Evolutionary conservation across 2,113 vertebrate genomes (phyloP), one percentile per base, ranked within the genome.

Genomic region (Salvelinus sp.): DNA sequence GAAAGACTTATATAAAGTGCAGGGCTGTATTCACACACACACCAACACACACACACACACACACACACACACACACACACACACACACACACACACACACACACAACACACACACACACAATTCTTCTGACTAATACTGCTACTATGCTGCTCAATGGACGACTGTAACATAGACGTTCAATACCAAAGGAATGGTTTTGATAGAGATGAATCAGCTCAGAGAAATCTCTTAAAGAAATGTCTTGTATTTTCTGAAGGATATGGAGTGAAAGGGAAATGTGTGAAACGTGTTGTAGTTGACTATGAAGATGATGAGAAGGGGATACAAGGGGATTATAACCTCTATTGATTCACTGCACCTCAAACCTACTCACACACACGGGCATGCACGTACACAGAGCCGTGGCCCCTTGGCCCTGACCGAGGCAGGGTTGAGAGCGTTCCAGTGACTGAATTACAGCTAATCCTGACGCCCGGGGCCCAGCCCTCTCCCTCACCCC

Each of bases 401-500:
- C 23, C 72, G 75, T 58, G 73, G 74, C 74, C 79, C 73, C 71
- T 62, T 30, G 48, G 73, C 57, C 77, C 58, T 1, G 27, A 69
- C 16, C 57, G 64, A 79, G 72, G 44, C 28, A 10, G 22, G 47
- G 63, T 25, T 70, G 72, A n/a, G 10, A 50, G 54, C 71, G 69
- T 76, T 62, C 75, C 79, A 73, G 72, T 72, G 71, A 73, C 64
- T 48, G 69, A 77, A 79, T 76, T 74, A 69, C 68, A 83, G 69
- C 74, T 66, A 69, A 76, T 76, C 69, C 66, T 4, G 58, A 50
- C 6, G 33, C 12, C 73, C 79, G 76, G 79, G 20, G 72, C 73
- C 70, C 30, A 80, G 77, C 68, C 83, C 67, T 75, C 83, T 82
- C 81, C 72, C 84, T 82, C 84, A 85, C 83, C 77, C 38, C 7